These are phyloP conservation scores for Trachythela sp. DNA, from an alignment of 64 coral and sea anemone genomes.

Conservation along the genomic window DNA sequence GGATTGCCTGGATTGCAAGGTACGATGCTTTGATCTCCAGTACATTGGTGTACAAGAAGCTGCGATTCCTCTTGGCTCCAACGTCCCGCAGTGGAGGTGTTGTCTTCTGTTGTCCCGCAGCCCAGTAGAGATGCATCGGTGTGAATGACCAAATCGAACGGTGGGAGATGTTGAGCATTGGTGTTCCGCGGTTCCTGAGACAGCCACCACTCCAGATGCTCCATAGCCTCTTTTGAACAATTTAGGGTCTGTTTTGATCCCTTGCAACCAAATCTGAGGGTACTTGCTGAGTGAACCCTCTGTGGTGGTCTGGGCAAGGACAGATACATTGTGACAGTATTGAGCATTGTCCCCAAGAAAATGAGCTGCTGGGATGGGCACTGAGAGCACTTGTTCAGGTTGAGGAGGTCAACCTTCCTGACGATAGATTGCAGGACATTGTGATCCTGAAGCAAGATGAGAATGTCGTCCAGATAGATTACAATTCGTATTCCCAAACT, in stretches of 20 bases:
- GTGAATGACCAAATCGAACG: slow-evolving; percentile 5
- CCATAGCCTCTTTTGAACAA: background rate
- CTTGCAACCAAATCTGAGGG: background rate
- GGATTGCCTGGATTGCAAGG: slow-evolving; percentile 13
- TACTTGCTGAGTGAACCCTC: background rate
- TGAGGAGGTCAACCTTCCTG: background rate
- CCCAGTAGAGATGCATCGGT: background rate
- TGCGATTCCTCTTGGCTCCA: background rate
- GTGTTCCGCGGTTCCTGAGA: background rate
- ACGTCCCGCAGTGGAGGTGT: background rate
- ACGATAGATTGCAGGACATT: background rate
- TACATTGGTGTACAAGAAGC: background rate
- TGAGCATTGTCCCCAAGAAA: background rate
- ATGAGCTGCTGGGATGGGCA: background rate
- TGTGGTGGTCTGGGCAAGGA: background rate
- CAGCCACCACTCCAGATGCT: background rate
- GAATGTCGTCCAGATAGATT: background rate
- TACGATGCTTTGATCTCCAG: background rate
- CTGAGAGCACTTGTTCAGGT: background rate
- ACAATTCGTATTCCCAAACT: background rate
- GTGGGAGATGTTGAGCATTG: background rate
- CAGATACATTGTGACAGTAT: background rate
- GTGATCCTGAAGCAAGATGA: background rate
- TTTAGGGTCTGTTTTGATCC: background rate
- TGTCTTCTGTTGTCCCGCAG: background rate